Evolutionary conservation across 2,113 vertebrate genomes (phyloP).

Genomic region (Microtus pennsylvanicus): DNA sequence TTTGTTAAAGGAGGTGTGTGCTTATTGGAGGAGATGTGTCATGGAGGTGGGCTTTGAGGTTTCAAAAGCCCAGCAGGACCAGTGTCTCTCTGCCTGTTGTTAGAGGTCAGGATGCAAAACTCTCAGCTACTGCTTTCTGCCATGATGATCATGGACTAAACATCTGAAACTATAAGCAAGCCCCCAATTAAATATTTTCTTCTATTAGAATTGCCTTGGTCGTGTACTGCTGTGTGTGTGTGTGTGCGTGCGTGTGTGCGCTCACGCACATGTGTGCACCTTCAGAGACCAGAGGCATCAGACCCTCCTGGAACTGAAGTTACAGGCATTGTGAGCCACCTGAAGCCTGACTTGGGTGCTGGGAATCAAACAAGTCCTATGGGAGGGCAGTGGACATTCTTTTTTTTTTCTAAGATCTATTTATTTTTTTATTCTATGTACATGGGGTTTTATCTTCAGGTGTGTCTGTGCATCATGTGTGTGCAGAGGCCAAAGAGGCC

Average conservation of each 20-base stretch:
- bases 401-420: background rate
- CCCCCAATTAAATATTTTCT: background rate
- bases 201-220: background rate
- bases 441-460: background rate
- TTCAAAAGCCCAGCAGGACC: background rate
- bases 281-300: background rate
- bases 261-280: rapidly evolving
- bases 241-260: rapidly evolving
- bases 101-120: background rate
- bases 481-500: background rate
- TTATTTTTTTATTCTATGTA: background rate
- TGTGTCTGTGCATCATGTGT: background rate
- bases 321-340: background rate
- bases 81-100: background rate
- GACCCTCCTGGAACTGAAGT: background rate
- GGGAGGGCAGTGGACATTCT: background rate
- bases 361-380: background rate
- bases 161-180: background rate
- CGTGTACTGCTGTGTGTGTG: background rate
- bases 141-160: background rate
- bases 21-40: background rate
- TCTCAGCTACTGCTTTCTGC: background rate
- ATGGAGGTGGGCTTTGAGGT: background rate
- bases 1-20: background rate
- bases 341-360: background rate